These are phyloP conservation scores for Proisotoma minuta DNA, from an alignment of 2,888 invertebrate genomes.

Conservation along the genomic window DNA sequence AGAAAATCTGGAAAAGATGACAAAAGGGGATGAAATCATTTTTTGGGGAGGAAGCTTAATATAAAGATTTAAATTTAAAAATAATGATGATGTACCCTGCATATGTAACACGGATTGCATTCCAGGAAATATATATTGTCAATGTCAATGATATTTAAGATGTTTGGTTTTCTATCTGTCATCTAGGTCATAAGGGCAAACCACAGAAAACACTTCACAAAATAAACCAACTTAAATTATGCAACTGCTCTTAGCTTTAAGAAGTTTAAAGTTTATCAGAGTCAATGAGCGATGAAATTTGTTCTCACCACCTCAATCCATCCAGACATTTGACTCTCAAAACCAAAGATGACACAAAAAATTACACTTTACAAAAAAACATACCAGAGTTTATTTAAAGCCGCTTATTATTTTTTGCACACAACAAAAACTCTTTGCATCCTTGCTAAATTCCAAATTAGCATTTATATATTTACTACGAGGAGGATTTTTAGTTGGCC, in stretches of 20 bases:
- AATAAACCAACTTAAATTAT: background rate
- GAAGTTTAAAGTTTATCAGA: slow-evolving; percentile 5
- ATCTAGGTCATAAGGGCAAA: background rate
- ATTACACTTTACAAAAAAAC: background rate
- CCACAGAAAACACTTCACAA: too few species aligned
- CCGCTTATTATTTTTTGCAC: background rate
- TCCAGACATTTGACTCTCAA: background rate
- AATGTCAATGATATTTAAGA: too few species aligned
- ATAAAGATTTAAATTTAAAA: too few species aligned
- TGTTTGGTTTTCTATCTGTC: too few species aligned
- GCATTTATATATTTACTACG: background rate
- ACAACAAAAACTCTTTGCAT: background rate
- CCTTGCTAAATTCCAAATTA: background rate
- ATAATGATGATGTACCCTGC: too few species aligned
- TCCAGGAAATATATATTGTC: too few species aligned
- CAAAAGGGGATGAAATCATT: too few species aligned
- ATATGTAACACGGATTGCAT: too few species aligned
- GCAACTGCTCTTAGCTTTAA: background rate
- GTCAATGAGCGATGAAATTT: slow-evolving; percentile 37
- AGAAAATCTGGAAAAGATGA: too few species aligned
- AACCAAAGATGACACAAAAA: background rate
- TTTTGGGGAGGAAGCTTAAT: too few species aligned
- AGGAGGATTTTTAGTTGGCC: too few species aligned
- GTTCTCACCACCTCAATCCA: slow-evolving; percentile 39
- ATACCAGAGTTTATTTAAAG: background rate